Percentiles rank a stretch among this genome's conserved stretches.
Evolutionary conservation across 23 tunicate species (phyloP).

Genomic region (Botrylloides violaceus): DNA sequence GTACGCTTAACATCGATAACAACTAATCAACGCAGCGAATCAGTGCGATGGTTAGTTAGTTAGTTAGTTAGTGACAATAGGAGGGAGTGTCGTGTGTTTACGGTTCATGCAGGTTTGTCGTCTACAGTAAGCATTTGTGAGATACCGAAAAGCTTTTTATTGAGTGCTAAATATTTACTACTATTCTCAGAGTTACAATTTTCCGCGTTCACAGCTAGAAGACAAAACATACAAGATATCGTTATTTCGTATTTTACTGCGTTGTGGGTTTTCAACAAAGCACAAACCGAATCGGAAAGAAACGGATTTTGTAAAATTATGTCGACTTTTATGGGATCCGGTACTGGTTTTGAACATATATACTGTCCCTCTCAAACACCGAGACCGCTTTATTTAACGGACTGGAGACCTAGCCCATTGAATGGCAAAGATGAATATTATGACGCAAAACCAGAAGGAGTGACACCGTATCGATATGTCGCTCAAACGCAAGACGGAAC

Average conservation of each 20-base stretch:
- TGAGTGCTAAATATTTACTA: conserved; percentile 16
- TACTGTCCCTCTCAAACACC: conserved; percentile 1
- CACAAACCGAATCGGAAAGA: conserved; percentile 2
- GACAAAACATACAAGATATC: not conserved
- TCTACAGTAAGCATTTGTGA: not conserved
- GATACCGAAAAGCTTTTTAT: conserved; percentile 3
- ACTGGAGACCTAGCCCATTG: conserved; percentile 1
- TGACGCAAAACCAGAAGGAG: not conserved
- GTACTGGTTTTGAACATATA: conserved; percentile 18
- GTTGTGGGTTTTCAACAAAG: not conserved
- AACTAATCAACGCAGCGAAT: too few relatives aligned
- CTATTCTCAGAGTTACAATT: not conserved
- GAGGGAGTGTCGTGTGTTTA: too few relatives aligned
- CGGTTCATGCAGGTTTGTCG: not conserved
- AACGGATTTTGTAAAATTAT: not conserved
- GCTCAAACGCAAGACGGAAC: not conserved
- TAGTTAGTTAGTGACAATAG: too few relatives aligned
- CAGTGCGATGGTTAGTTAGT: too few relatives aligned
- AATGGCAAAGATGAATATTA: not conserved
- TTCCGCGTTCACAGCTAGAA: not conserved
- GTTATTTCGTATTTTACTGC: not conserved
- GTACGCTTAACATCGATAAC: too few relatives aligned
- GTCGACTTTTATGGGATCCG: conserved; percentile 27
- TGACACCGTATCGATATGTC: not conserved
- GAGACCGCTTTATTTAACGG: not conserved